Conservation (phyloP, 2,888 invertebrate genomes). For the Brachyptera risi region DNA sequence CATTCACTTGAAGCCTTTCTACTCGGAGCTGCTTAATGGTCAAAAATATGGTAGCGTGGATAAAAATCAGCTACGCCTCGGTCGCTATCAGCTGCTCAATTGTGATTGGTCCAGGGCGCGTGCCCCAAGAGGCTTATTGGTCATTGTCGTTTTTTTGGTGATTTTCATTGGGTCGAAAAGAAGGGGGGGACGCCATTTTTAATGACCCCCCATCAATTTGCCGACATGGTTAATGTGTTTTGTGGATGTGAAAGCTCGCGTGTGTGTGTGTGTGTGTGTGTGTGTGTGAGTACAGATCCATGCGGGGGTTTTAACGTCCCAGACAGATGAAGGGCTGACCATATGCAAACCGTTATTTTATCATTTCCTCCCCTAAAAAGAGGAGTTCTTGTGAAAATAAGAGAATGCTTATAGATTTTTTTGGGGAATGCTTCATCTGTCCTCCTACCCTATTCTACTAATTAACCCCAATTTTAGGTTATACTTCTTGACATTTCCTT, state of each 20-base stretch:
- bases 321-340: conserved; percentile 11
- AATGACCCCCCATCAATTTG: conserved; percentile 22
- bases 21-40: neutral
- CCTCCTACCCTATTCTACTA: neutral
- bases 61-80: conserved; percentile 8
- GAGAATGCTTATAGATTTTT: neutral
- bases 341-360: conserved; percentile 19
- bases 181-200: conserved; percentile 18
- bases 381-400: too few species aligned
- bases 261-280: conserved; percentile 2
- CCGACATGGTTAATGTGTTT: conserved; percentile 19
- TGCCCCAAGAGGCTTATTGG: conserved; percentile 16
- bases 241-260: conserved; percentile 17
- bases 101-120: conserved; percentile 17
- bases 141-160: conserved; percentile 11
- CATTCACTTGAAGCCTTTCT: neutral
- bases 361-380: conserved; percentile 19
- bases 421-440: conserved; percentile 7
- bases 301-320: neutral
- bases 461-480: conserved; percentile 13
- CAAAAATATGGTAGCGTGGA: neutral
- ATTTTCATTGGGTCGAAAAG: conserved; percentile 17
- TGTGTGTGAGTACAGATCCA: neutral
- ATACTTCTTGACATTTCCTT: conserved; percentile 1
- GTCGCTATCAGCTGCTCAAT: conserved; percentile 18